Base-by-base conservation (phyloP, 2,797 vertebrate genomes). In the Sebastes matsubarae region DNA sequence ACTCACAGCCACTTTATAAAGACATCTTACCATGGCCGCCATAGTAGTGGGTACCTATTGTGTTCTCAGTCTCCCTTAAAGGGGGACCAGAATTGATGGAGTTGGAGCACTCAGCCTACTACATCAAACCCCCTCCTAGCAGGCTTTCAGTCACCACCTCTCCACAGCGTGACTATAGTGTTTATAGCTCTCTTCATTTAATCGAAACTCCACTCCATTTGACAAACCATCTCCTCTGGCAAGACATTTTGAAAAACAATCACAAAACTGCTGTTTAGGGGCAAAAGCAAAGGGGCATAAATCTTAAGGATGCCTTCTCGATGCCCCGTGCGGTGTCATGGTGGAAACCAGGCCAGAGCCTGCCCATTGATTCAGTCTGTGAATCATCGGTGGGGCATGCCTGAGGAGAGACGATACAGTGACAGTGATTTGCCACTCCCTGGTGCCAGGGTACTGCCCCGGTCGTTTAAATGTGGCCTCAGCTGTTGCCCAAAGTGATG, bases 401-500 rank as follows among this genome's bases (percentile, higher is more conserved):
- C 76, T 77, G 70, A 82, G 59, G 68, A 60, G 55, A 71, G 22
- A 67, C 8, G 67, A 74, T 73, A 36, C 68, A 38, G 72, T 77
- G 83, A 86, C 75, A 76, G 77, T 77, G 86, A 88, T 90, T 87
- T 85, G 84, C 82, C 75, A 36, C 83, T 76, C 80, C 77, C 81
- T 7, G 54, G 25, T 83, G 69, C 81, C 86, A 87, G 67, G 69
- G 59, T 18, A 32, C 68, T 85, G 72, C 83, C 72, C 84, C 4
- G 55, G 14, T 30, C 20, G 61, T 85, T 87, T 88, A 87, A 87
- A 90, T 52, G 85, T 83, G 82, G 29, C 82, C 85, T 90, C 89
- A 85, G 89, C 90, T 88, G 86, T 82, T 90, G 82, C 86, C 65
- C 63, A 72, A 71, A 89, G 77, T 87, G 83, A 90, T 87, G 76